Base-by-base conservation (phyloP, 1,140 invertebrate species). In the Dinoponera quadriceps region DNA sequence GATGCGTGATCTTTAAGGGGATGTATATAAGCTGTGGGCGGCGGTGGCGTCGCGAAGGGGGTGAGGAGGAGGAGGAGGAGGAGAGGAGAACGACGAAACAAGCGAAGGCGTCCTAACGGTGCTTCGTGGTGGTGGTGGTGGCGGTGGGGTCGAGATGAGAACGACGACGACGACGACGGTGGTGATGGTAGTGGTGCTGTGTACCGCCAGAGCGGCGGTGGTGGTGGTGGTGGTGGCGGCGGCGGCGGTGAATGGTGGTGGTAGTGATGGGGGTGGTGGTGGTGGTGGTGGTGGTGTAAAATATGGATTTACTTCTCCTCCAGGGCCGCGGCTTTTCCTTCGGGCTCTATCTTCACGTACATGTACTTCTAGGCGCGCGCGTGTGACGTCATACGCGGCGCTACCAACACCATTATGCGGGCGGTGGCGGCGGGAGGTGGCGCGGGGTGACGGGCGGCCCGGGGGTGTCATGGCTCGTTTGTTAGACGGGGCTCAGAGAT, bases 231-330 rank as follows among this genome's bases (percentile, higher is more conserved):
- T 63, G 66, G 57, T 18, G 83, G 69, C 16, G 78, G 48, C 25
- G 49, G 27, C 22, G 29, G 38, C 51, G 59, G 73, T 71, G 78
- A n/a, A 57, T 75, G 80, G 69, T 74, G 78, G 44, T 38, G 83
- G 29, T 48, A 59, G 57, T 25, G 49, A 59, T 14, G 33, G n/a
- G 44, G 48, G 83, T 82, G 85, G 81, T 86, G 84, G 82, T 80
- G 81, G 84, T 85, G 85, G 88, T 88, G 86, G 91, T 92, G 89
- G 92, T 91, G 90, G 92, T 92, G 92, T 94, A 94, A 94, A 94
- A 94, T 94, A 94, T 94, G 92, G 93, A 94, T 94, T 93, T 93
- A 93, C 92, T 91, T 92, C 93, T 91, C 93, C 92, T 93, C 90
- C 87, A 88, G 89, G 87, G 87, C 89, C 91, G 89, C 87, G 86